Conservation (phyloP, 2,888 invertebrate species). For the Bombyx huttoni region DNA sequence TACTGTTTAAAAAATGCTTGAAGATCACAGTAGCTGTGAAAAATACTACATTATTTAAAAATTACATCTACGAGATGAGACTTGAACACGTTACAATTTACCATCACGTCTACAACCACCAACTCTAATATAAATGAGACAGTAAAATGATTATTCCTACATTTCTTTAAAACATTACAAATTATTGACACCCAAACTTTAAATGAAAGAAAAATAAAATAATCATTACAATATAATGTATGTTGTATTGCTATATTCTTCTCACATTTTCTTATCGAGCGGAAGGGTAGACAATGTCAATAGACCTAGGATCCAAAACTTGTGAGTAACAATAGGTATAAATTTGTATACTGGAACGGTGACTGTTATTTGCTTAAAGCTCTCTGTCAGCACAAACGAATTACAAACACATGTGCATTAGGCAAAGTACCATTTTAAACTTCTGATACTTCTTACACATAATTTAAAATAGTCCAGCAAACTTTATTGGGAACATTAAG, state of each 20-base stretch:
- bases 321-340: slow-evolving; percentile 39
- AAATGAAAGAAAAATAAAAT: slow-evolving; percentile 31
- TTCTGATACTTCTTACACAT: not conserved
- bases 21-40: slow-evolving; percentile 46
- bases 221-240: slow-evolving; percentile 13
- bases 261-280: slow-evolving; percentile 15
- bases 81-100: slow-evolving; percentile 26
- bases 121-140: slow-evolving; percentile 27
- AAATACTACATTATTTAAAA: slow-evolving; percentile 27
- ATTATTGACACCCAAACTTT: slow-evolving; percentile 38
- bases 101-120: slow-evolving; percentile 22
- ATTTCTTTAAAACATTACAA: not conserved
- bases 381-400: slow-evolving; percentile 22
- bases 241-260: slow-evolving; percentile 34
- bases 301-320: slow-evolving; percentile 57
- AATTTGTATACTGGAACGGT: slow-evolving; percentile 43
- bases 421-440: not conserved
- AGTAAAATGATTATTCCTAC: slow-evolving; percentile 9
- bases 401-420: not conserved
- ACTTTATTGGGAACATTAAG: not conserved
- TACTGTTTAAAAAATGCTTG: slow-evolving; percentile 20
- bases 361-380: slow-evolving; percentile 13
- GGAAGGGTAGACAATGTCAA: slow-evolving; percentile 47
- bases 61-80: slow-evolving; percentile 23
- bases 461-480: slow-evolving; percentile 1